These are phyloP conservation scores for Myotis vivesi DNA, from an alignment of 2,797 vertebrate genomes.

Conservation along the genomic window DNA sequence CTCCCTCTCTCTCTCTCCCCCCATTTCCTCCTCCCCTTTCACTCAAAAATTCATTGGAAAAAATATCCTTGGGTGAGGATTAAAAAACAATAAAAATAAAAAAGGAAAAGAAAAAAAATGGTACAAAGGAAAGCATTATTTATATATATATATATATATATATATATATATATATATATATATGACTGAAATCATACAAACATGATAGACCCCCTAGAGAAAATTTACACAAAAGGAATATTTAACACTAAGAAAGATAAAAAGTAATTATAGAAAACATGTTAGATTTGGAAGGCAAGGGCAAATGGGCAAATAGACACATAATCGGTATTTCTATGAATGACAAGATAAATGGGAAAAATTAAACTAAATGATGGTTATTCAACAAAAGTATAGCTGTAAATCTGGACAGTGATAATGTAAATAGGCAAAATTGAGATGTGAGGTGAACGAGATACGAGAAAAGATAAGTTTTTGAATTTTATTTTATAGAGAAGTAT, in stretches of 20 bases:
- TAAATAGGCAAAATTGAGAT: background rate
- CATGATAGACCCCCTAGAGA: background rate
- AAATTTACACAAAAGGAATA: background rate
- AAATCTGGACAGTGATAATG: background rate
- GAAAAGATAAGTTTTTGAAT: background rate
- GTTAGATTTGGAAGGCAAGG: conserved; percentile 29
- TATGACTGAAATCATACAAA: background rate
- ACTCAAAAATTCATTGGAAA: too few species aligned
- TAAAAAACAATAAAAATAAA: too few species aligned
- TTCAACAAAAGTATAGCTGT: background rate
- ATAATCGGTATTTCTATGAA: background rate
- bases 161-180: background rate
- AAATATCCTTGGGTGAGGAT: too few species aligned
- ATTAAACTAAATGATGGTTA: background rate
- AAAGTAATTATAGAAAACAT: background rate
- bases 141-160: background rate
- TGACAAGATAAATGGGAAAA: conserved; percentile 32
- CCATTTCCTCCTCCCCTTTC: too few species aligned
- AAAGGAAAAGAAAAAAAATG: background rate
- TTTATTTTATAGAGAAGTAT: background rate
- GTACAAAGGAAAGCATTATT: background rate
- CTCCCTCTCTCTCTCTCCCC: too few species aligned
- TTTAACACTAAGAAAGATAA: background rate
- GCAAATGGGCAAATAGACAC: background rate
- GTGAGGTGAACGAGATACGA: background rate